These are phyloP conservation scores for Crossoptilon crossoptilon DNA, from an alignment of 2,797 vertebrate species.

Conservation along the genomic window DNA sequence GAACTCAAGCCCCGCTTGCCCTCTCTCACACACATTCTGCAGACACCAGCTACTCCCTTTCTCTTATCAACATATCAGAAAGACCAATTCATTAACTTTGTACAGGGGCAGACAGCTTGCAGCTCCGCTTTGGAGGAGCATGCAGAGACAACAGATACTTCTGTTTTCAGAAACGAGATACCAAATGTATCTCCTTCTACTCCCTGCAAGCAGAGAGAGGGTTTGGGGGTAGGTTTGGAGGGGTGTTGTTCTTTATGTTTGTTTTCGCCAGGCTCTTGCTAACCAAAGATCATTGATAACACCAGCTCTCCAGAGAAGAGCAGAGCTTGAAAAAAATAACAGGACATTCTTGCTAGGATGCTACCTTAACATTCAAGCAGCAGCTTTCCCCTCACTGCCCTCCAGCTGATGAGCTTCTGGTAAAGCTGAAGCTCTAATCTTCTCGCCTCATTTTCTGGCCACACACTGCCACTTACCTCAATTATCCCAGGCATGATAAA, in stretches of 20 bases:
- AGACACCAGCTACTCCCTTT: not conserved
- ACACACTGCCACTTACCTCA: not conserved
- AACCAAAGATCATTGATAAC: not conserved
- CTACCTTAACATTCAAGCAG: not conserved
- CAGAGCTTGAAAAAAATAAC: not conserved
- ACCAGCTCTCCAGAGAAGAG: not conserved
- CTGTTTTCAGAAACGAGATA: not conserved
- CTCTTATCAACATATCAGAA: not conserved
- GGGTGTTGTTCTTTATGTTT: too few relatives aligned
- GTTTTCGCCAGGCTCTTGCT: not conserved
- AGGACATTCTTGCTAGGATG: not conserved
- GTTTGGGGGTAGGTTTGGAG: not conserved
- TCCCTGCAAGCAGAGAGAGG: not conserved
- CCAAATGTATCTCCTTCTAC: not conserved
- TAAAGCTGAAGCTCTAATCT: not conserved
- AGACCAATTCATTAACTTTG: not conserved
- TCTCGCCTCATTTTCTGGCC: not conserved
- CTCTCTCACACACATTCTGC: not conserved
- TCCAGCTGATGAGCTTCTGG: not conserved
- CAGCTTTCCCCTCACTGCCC: not conserved
- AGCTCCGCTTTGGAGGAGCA: not conserved
- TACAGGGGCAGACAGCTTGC: not conserved
- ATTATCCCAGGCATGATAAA: not conserved
- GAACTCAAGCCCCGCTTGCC: not conserved
- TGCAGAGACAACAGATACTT: not conserved